Evolutionary conservation across 1,140 invertebrate genomes (phyloP), one percentile per base, ranked within the genome.

Genomic region (Bombus haemorrhoidalis): DNA sequence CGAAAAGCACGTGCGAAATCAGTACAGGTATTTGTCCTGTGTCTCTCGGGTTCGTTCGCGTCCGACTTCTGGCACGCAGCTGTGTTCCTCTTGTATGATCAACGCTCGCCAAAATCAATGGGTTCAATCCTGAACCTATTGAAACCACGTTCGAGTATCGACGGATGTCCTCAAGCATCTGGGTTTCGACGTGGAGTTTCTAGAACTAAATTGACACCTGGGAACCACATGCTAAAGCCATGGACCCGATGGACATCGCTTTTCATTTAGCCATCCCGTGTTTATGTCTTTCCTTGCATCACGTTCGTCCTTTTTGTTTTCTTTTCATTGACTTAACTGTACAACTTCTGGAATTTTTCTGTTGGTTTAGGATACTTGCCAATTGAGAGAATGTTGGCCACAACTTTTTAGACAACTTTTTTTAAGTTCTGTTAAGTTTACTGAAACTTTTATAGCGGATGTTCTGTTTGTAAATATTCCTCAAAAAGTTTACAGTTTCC

Each of bases 171-270:
- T 88, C 86, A 86, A 74, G 68, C 91, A 91, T 81, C 91, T 91
- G 91, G 91, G 47, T 47, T 72, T 81, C 81, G 66, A 79, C 83
- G 80, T 43, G 57, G 53, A 76, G 15, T 74, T 57, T 85, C 68
- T 75, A 80, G 81, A 66, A 84, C 78, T 74, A 87, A 90, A 87
- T 92, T 89, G 90, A 89, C 92, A 93, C 91, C 93, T 94, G 93
- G 93, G 74, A 88, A 87, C 87, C 92, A 93, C 90, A 93, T 93
- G 93, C 77, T 73, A 80, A 89, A 80, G 18, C 18, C 18, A 22
- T 53, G 47, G 71, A 39, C 32, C 43, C 15, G 57, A 73, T 82
- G 57, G 34, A 32, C 53, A 43, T 39, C 34, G 32, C 1, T 66
- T 80, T 89, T 80, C 87, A 72, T 83, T 89, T 86, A 66, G 57